These are phyloP conservation scores for Papilio protenor DNA, from an alignment of 2,888 invertebrate genomes.

Conservation along the genomic window DNA sequence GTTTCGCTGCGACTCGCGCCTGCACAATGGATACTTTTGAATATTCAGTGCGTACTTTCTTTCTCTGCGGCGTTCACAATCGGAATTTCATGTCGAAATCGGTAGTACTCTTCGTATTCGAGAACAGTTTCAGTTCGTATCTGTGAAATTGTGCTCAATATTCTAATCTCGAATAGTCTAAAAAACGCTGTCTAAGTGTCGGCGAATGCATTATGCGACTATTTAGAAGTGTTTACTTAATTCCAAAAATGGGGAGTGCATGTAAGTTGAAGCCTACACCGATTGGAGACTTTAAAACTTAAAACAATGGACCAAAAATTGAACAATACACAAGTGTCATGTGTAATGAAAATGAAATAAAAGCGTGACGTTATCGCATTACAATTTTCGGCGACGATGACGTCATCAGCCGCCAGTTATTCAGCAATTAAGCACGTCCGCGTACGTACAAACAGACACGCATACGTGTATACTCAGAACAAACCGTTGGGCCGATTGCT, in stretches of 20 bases:
- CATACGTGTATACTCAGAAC: constrained; percentile 1
- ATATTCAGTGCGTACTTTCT: constrained; percentile 61
- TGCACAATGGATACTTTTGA: constrained; percentile 53
- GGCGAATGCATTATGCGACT: not conserved
- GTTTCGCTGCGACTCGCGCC: constrained; percentile 56
- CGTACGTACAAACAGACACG: not conserved
- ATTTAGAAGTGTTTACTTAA: no score
- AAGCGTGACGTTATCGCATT: constrained; percentile 21
- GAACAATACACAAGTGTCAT: not conserved
- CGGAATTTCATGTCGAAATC: constrained; percentile 57
- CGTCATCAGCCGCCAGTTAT: constrained; percentile 12
- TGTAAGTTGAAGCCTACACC: not conserved
- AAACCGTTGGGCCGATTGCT: constrained; percentile 37
- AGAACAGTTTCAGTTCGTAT: not conserved
- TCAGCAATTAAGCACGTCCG: constrained; percentile 36
- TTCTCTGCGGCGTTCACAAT: constrained; percentile 59
- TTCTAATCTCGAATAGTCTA: not conserved
- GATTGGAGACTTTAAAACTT: not conserved
- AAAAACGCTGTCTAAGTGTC: not conserved
- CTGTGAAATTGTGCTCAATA: not conserved
- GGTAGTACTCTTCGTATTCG: constrained; percentile 6
- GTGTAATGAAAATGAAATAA: not conserved
- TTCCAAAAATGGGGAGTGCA: not conserved
- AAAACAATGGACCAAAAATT: not conserved
- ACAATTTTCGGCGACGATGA: constrained; percentile 20